Percentiles rank a stretch among this genome's conserved stretches.
Evolutionary conservation across 2,888 invertebrate genomes (phyloP).

Genomic region (Rhagophthalmus giganteus): DNA sequence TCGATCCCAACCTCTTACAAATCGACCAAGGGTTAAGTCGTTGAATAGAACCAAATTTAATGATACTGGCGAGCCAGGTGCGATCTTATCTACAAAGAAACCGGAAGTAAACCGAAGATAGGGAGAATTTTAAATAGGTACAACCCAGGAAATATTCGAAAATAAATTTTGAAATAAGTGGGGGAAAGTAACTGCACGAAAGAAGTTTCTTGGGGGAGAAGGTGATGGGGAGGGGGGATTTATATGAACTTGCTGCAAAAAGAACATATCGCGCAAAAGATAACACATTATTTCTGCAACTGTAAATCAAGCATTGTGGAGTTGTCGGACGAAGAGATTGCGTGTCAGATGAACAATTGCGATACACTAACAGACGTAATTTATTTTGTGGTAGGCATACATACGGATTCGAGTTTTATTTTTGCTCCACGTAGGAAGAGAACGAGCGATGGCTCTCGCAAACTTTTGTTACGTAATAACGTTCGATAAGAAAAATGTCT

Average conservation of each 20-base stretch:
- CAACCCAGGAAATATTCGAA: not conserved
- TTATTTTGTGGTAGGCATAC: constrained; percentile 1
- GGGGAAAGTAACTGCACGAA: not conserved
- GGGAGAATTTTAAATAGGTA: constrained; percentile 2
- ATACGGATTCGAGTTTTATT: not conserved
- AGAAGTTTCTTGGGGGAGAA: no score
- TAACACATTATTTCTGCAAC: constrained; percentile 6
- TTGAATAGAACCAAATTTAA: not conserved
- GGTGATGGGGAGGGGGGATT: not conserved
- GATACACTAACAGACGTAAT: constrained; percentile 4
- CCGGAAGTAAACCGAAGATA: constrained; percentile 9
- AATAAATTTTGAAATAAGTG: not conserved
- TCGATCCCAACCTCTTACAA: not conserved
- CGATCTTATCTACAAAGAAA: constrained; percentile 10
- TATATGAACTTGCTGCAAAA: not conserved
- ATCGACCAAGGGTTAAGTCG: not conserved
- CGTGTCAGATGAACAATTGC: constrained; percentile 12
- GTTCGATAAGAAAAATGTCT: no score
- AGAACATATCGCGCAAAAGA: constrained; percentile 10
- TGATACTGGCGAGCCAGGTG: constrained; percentile 2
- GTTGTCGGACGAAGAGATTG: constrained; percentile 6
- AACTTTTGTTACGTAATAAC: no score
- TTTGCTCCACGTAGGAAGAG: not conserved
- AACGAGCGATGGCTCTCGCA: no score
- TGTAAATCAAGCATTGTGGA: constrained; percentile 17